Percentiles rank a stretch among this genome's conserved stretches.
phyloP scores from a whole-genome alignment of 2,113 vertebrate species.

The Hypocryptadius cinnamomeus region DNA sequence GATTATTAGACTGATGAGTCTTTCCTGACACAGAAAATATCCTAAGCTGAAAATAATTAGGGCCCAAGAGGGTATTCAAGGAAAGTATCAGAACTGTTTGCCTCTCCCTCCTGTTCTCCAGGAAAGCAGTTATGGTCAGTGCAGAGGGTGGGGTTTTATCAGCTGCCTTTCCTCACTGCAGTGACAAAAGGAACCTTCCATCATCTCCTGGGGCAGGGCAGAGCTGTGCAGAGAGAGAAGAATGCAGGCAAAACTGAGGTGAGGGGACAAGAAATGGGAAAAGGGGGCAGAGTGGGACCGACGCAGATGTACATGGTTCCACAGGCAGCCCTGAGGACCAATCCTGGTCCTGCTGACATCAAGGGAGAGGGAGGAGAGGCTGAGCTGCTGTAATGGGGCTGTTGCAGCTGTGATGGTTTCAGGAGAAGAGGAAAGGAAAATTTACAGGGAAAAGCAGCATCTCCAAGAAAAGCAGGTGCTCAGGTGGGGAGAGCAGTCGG shows the following conservation, averaged over 20 bases:
- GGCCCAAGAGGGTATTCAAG: background rate
- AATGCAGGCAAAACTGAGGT: background rate
- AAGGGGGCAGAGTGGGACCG: background rate
- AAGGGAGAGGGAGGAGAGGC: background rate
- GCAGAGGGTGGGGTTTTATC: background rate
- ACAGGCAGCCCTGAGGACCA: background rate
- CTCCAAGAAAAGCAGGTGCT: background rate
- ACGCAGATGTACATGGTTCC: fast-evolving
- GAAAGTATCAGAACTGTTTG: background rate
- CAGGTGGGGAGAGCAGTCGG: background rate
- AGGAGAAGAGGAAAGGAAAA: background rate
- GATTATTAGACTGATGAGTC: background rate
- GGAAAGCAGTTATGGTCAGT: background rate
- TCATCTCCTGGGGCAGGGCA: background rate
- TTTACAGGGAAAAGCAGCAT: background rate
- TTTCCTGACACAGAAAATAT: background rate
- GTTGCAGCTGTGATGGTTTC: background rate
- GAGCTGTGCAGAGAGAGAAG: background rate
- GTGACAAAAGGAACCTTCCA: background rate
- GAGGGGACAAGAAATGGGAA: background rate
- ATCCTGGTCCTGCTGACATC: background rate
- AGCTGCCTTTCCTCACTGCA: background rate
- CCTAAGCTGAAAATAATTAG: constrained; percentile 2
- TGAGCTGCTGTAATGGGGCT: background rate
- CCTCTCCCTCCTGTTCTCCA: background rate